phyloP scores from a whole-genome alignment of 2,888 invertebrate genomes.

The Ichneumon xanthorius region DNA sequence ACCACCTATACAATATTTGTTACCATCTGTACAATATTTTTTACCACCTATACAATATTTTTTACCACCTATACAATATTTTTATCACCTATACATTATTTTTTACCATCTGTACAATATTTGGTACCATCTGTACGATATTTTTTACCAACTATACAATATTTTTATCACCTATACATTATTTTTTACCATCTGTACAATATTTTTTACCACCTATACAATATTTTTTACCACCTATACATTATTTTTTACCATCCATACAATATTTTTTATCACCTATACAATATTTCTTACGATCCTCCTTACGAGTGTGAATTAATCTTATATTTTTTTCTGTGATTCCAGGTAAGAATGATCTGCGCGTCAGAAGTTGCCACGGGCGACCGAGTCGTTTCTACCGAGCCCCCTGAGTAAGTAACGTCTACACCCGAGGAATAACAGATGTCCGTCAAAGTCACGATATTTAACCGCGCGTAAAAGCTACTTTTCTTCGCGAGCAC shows the following conservation, averaged over 20 bases:
- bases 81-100: neutral
- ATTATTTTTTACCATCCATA: no score
- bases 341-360: conserved; percentile 43
- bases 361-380: neutral
- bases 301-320: neutral
- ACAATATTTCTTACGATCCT: no score
- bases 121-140: no score
- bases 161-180: no score
- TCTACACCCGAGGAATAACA: neutral
- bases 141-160: no score
- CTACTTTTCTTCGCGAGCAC: conserved; percentile 71
- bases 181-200: no score
- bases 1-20: no score
- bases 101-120: no score
- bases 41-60: neutral
- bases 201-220: no score
- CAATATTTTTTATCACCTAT: no score
- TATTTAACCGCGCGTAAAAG: conserved; percentile 76
- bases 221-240: neutral
- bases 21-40: neutral
- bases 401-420: conserved; percentile 14
- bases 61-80: neutral
- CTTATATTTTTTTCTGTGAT: conserved; percentile 30
- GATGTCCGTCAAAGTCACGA: conserved; percentile 36
- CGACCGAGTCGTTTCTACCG: neutral